Evolutionary conservation across 2,797 vertebrate genomes (phyloP), one percentile per base, ranked within the genome.

Genomic region (Xiphorhynchus erythropygius): DNA sequence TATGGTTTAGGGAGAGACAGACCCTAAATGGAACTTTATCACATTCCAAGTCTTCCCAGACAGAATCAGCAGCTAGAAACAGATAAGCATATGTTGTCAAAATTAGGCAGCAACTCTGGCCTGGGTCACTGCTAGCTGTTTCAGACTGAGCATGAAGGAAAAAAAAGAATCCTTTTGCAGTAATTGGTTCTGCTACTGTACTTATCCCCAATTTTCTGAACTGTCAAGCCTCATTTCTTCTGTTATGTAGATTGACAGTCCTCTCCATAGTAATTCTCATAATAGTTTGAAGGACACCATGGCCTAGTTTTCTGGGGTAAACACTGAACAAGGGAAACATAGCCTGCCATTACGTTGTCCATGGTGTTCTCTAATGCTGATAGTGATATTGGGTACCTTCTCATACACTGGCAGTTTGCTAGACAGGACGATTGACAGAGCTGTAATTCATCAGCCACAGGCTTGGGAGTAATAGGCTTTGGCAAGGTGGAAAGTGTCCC

Each of bases 151-250:
- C 47, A 22, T 35, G 16, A 56, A 86, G 53, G 32, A 57, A 87
- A 87, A 74, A 87, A 70, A 23, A 0, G 46, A 37, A 35, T 73
- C 55, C 9, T 94, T 89, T 74, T 74, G 55, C n/a, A 65, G 87
- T 93, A 95, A 89, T 94, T 79, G 75, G 69, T 76, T 89, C 78
- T 75, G 71, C 81, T 85, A 85, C 95, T 92, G 67, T 80, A 90
- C 79, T 94, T 88, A 90, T 71, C 65, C 87, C 62, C 16, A 64
- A 44, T 96, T 97, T 96, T 96, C 92, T 87, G 30, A 92, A 53
- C 24, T 16, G 84, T 87, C 95, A 95, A 69, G 93, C 70, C 80
- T 94, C 84, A 77, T 95, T 96, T 96, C 91, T 91, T 90, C 83
- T 62, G 19, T 84, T 84, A 76, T 5, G 74, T 86, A 83, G 93